These are phyloP conservation scores for Ochropleura leucogaster DNA, from an alignment of 2,888 invertebrate genomes.

Conservation along the genomic window DNA sequence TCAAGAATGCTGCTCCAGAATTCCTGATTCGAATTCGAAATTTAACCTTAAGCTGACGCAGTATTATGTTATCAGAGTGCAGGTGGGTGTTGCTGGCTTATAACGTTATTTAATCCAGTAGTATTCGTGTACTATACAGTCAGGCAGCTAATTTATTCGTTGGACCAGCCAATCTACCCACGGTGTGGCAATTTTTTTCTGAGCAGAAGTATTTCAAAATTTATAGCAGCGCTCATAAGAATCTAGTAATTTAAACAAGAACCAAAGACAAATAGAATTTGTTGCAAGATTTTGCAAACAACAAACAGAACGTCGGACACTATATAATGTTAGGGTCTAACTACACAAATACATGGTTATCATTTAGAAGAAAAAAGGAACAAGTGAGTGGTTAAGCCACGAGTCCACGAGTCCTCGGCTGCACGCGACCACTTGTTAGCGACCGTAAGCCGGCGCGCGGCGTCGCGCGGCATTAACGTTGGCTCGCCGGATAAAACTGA, in stretches of 20 bases:
- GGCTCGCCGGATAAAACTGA: slow-evolving; percentile 54
- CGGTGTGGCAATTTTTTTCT: slow-evolving; percentile 4
- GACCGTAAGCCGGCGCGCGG: slow-evolving; percentile 12
- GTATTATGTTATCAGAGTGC: slow-evolving; percentile 36
- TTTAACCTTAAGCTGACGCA: slow-evolving; percentile 4
- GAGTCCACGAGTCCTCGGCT: slow-evolving; percentile 38
- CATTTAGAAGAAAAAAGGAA: slow-evolving; percentile 62
- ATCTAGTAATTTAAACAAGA: not conserved
- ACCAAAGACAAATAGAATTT: not conserved
- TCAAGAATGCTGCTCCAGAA: slow-evolving; percentile 16
- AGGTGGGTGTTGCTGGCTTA: slow-evolving; percentile 28
- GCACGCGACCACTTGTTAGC: slow-evolving; percentile 83
- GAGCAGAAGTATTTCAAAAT: not conserved
- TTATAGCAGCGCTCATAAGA: not conserved
- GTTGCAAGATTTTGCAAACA: not conserved
- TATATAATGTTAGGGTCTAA: slow-evolving; percentile 5
- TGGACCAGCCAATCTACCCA: slow-evolving; percentile 4
- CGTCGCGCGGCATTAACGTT: slow-evolving; percentile 24
- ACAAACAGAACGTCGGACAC: not conserved
- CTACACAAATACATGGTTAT: slow-evolving; percentile 21
- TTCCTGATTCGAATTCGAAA: slow-evolving; percentile 24
- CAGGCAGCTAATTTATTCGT: slow-evolving; percentile 32
- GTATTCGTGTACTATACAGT: slow-evolving; percentile 21
- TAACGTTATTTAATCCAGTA: slow-evolving; percentile 23
- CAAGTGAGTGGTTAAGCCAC: slow-evolving; percentile 65